Evolutionary conservation across 1,140 invertebrate species (phyloP).

Genomic region (Cylas formicarius): DNA sequence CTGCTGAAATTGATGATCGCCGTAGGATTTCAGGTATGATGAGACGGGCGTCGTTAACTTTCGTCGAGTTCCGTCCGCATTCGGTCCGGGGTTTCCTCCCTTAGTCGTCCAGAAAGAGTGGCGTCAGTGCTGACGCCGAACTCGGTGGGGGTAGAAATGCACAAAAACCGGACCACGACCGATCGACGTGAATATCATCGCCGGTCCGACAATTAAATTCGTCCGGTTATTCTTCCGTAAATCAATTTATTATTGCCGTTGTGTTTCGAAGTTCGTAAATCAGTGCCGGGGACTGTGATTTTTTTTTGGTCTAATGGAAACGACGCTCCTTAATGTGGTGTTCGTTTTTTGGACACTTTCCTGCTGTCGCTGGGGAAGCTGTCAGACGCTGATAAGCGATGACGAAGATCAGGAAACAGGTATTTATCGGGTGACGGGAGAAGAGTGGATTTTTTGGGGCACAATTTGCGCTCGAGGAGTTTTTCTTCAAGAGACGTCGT

Average conservation of each 20-base stretch:
- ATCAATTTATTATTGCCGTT: not conserved
- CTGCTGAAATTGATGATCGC: conserved; percentile 23
- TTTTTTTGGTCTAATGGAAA: conserved; percentile 1
- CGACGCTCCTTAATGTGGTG: conserved; percentile 5
- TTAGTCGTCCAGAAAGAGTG: conserved; percentile 19
- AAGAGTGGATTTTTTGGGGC: no score
- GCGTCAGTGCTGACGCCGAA: conserved; percentile 18
- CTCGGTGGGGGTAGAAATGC: conserved; percentile 14
- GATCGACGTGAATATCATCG: conserved; percentile 8
- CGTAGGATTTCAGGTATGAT: conserved; percentile 27
- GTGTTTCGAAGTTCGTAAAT: not conserved
- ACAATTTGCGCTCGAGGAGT: no score
- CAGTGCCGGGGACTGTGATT: not conserved
- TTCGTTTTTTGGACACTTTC: not conserved
- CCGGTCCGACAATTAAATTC: conserved; percentile 1
- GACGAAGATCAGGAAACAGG: conserved; percentile 16
- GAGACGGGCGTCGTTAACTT: conserved; percentile 3
- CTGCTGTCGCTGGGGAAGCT: conserved; percentile 2
- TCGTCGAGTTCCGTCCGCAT: conserved; percentile 4
- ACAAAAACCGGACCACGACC: not conserved
- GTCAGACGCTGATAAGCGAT: conserved; percentile 13
- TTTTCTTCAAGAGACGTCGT: no score
- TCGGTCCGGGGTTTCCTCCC: conserved; percentile 23
- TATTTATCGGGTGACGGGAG: no score
- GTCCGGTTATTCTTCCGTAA: not conserved